Evolutionary conservation across 2,797 vertebrate genomes (phyloP).

Genomic region (Adelosebastes latens): DNA sequence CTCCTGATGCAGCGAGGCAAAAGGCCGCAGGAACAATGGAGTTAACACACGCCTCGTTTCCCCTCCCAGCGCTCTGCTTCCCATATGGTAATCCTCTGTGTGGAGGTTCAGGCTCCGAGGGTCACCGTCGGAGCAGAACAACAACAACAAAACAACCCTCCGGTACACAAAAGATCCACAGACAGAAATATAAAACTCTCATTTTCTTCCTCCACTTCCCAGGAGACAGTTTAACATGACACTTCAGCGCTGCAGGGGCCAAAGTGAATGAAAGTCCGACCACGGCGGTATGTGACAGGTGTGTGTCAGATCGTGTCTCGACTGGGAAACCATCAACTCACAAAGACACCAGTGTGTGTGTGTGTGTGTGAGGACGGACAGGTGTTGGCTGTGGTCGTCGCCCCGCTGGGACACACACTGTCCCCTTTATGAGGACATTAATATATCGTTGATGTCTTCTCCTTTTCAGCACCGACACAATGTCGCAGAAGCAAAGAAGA

Average conservation of each 20-base stretch:
- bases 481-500: not conserved
- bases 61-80: conserved; percentile 62
- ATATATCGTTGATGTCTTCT: not conserved
- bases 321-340: conserved; percentile 5
- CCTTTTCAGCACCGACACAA: conserved; percentile 12
- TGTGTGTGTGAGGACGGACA: conserved; percentile 29
- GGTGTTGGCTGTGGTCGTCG: conserved; percentile 30
- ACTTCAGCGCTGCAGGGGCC: not conserved
- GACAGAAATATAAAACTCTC: not conserved
- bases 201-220: not conserved
- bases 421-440: conserved; percentile 3
- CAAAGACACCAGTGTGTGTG: conserved; percentile 40
- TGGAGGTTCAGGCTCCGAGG: conserved; percentile 1
- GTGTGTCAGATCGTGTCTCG: not conserved
- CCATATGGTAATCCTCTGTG: conserved; percentile 65
- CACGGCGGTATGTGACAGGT: not conserved
- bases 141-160: conserved; percentile 15
- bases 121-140: conserved; percentile 31
- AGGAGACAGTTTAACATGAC: not conserved
- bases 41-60: conserved; percentile 62
- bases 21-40: conserved; percentile 58
- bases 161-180: not conserved
- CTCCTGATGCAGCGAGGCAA: conserved; percentile 53
- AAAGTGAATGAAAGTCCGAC: not conserved
- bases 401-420: conserved; percentile 12